These are phyloP conservation scores for Xenops minutus DNA, from an alignment of 2,797 vertebrate species.

Conservation along the genomic window DNA sequence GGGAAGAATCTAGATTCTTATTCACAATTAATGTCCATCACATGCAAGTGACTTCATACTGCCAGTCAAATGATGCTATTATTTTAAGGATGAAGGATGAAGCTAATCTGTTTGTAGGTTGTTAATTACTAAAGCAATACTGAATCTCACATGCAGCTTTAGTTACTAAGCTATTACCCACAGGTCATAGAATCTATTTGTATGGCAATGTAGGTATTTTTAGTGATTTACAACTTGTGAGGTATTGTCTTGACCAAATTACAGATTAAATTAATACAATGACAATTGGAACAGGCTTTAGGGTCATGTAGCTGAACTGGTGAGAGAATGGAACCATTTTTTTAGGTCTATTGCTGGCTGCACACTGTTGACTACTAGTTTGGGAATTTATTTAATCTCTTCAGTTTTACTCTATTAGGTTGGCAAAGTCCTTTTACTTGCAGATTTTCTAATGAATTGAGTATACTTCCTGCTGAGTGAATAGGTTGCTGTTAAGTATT, in stretches of 20 bases:
- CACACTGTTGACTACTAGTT: not conserved
- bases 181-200: not conserved
- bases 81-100: not conserved
- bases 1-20: not conserved
- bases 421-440: not conserved
- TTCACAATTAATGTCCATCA: not conserved
- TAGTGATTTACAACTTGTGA: not conserved
- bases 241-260: not conserved
- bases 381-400: not conserved
- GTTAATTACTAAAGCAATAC: not conserved
- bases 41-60: not conserved
- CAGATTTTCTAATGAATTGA: not conserved
- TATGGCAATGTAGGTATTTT: not conserved
- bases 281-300: not conserved
- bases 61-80: not conserved
- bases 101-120: not conserved
- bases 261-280: not conserved
- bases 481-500: not conserved
- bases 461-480: not conserved
- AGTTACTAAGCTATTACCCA: not conserved
- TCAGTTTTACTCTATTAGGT: not conserved
- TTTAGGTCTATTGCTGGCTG: not conserved
- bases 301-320: not conserved
- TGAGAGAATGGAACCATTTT: not conserved
- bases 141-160: not conserved